Base-by-base conservation (phyloP, 2,797 vertebrate genomes). In the Betta splendens region DNA sequence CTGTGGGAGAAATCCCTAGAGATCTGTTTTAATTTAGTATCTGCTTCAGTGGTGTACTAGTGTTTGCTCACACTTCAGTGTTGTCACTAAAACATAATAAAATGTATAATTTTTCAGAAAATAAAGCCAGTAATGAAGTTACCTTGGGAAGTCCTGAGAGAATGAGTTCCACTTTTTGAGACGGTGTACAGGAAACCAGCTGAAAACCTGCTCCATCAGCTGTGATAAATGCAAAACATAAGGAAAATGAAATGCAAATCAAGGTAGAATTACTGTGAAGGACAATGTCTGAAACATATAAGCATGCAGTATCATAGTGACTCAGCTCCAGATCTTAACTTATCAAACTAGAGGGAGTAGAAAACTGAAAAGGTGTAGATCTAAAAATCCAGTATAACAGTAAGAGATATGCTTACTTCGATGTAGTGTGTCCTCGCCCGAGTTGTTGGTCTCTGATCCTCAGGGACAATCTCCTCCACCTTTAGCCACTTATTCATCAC, bases 141-240 rank as follows among this genome's bases (percentile, higher is more conserved):
- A 95, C 95, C 91, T 92, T 2, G 92, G 92, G 29, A 92, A 89
- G 62, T 90, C 84, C 62, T 89, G 91, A 21, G 81, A 75, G 16
- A 85, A 81, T 3, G 81, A 87, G 59, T 78, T 90, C 93, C 93
- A 94, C 23, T 88, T 91, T 75, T 93, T 93, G 28, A 91, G 86
- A 66, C 92, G 85, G 15, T 86, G 85, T 43, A 84, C 80, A 17
- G 92, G 89, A 64, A 94, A 94, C 93, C 94, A 95, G 58, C 74
- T 82, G 58, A 96, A 97, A 15, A 87, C 87, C 69, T 81, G 90
- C 67, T 92, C 89, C 87, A 96, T 84, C 55, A 94, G 64, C 95
- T 97, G 83, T 23, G 51, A 75, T 15, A 61, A 54, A 72, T 3
- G 29, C 7, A 62, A 31, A 31, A 22, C 32, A 33, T 1, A 48